Percentiles rank a stretch among this genome's conserved stretches.
Evolutionary conservation across 1,140 invertebrate species (phyloP).

Genomic region (Hypothenemus hampei): DNA sequence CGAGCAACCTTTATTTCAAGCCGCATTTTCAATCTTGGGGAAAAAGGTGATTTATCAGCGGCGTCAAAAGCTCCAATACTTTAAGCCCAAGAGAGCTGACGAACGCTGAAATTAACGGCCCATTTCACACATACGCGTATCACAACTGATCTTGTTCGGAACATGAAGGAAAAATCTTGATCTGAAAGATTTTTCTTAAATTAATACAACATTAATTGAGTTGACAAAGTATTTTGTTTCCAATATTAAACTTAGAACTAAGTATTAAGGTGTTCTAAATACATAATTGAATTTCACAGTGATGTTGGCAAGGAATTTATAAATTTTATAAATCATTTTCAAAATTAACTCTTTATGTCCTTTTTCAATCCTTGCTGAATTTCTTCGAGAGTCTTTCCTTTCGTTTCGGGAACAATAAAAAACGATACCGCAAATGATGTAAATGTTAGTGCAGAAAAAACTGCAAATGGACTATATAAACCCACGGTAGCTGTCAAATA

Average conservation of each 20-base stretch:
- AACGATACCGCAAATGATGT: neutral
- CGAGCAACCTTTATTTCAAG: too few relatives aligned
- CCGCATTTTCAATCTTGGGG: neutral
- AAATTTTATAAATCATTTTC: too few relatives aligned
- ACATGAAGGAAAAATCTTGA: too few relatives aligned
- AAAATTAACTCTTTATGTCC: neutral
- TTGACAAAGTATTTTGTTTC: too few relatives aligned
- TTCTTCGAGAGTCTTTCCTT: constrained; percentile 15
- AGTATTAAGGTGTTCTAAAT: too few relatives aligned
- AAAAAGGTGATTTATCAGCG: constrained; percentile 1
- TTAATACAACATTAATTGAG: too few relatives aligned
- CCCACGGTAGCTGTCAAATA: neutral
- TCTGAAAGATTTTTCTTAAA: too few relatives aligned
- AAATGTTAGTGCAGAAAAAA: neutral
- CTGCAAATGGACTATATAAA: constrained; percentile 23
- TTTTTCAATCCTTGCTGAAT: constrained; percentile 10
- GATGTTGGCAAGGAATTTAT: too few relatives aligned
- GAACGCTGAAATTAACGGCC: constrained; percentile 2
- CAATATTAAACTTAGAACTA: too few relatives aligned
- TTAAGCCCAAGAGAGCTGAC: neutral
- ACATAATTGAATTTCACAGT: too few relatives aligned
- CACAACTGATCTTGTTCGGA: neutral
- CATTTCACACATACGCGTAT: constrained; percentile 1
- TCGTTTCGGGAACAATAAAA: constrained; percentile 8
- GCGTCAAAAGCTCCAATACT: neutral